phyloP scores from a whole-genome alignment of 1,140 invertebrate genomes.

The Telenomus remus region DNA sequence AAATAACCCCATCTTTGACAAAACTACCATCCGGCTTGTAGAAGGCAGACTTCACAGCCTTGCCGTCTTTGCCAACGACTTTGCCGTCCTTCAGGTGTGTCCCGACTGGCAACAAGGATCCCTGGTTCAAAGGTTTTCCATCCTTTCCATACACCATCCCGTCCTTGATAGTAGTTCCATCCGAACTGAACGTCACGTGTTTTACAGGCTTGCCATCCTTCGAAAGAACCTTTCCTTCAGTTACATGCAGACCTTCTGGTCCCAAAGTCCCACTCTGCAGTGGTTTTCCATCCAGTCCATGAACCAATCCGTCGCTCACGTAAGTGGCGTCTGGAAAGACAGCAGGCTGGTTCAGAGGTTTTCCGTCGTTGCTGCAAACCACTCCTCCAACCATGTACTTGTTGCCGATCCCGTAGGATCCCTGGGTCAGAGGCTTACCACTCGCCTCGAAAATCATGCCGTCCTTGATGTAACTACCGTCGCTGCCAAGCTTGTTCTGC shows the following conservation, averaged over 20 bases:
- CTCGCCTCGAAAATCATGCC: slow-evolving; percentile 66
- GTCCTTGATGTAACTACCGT: slow-evolving; percentile 70
- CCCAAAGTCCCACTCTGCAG: slow-evolving; percentile 65
- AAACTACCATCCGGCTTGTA: slow-evolving; percentile 71
- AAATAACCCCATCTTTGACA: slow-evolving; percentile 68
- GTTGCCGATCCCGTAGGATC: slow-evolving; percentile 65
- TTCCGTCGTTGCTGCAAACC: slow-evolving; percentile 68
- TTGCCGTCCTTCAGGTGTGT: slow-evolving; percentile 70
- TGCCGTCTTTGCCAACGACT: slow-evolving; percentile 69
- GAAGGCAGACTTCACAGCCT: slow-evolving; percentile 67
- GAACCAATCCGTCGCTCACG: slow-evolving; percentile 68
- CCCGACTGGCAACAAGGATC: slow-evolving; percentile 68
- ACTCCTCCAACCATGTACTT: slow-evolving; percentile 69
- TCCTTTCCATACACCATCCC: slow-evolving; percentile 68
- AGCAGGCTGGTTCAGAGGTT: slow-evolving; percentile 63
- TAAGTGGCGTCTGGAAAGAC: slow-evolving; percentile 68
- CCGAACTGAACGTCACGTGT: slow-evolving; percentile 68
- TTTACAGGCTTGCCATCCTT: slow-evolving; percentile 71
- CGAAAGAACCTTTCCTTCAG: slow-evolving; percentile 68
- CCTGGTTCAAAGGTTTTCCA: slow-evolving; percentile 68
- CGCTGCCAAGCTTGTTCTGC: slow-evolving; percentile 61
- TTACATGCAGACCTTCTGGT: slow-evolving; percentile 63
- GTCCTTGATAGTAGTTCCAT: slow-evolving; percentile 69
- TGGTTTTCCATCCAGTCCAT: slow-evolving; percentile 64
- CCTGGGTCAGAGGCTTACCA: slow-evolving; percentile 68